A percentile compares a stretch with the other conserved stretches of the same genome.
These are phyloP conservation scores for Cebidichthys violaceus DNA, from an alignment of 2,113 vertebrate species.

Conservation along the genomic window DNA sequence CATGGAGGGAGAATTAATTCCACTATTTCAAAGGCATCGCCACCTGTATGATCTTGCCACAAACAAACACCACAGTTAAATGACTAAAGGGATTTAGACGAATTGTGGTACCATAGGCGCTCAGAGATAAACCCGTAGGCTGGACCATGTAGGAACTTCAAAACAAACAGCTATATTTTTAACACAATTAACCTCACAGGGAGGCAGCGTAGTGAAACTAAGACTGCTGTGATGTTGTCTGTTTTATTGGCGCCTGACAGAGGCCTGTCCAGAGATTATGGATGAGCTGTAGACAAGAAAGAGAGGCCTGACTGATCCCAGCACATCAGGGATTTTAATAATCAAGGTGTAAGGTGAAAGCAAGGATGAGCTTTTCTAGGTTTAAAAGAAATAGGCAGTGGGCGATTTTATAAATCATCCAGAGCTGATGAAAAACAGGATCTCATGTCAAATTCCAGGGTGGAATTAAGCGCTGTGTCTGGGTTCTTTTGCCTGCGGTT, in stretches of 20 bases:
- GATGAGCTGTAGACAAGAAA: slow-evolving; percentile 48
- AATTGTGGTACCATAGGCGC: slow-evolving; percentile 25
- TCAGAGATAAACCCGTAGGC: slow-evolving; percentile 47
- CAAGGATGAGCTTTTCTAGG: neutral
- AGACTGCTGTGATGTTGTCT: slow-evolving; percentile 48
- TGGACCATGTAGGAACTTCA: slow-evolving; percentile 38
- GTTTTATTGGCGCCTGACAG: slow-evolving; percentile 53
- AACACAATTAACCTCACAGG: slow-evolving; percentile 70
- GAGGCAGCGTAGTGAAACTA: slow-evolving; percentile 55
- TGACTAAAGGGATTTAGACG: slow-evolving; percentile 39
- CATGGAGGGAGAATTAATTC: slow-evolving; percentile 7
- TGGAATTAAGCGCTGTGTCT: slow-evolving; percentile 29
- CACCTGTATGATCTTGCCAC: slow-evolving; percentile 30
- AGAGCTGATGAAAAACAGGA: slow-evolving; percentile 28
- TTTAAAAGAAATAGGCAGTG: slow-evolving; percentile 15
- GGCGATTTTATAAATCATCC: slow-evolving; percentile 30
- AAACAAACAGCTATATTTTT: slow-evolving; percentile 53
- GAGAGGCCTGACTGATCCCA: slow-evolving; percentile 34
- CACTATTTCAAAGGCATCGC: slow-evolving; percentile 7
- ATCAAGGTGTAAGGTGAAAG: slow-evolving; percentile 22
- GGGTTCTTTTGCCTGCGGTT: slow-evolving; percentile 4
- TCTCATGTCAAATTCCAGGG: slow-evolving; percentile 10
- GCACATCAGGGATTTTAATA: slow-evolving; percentile 36
- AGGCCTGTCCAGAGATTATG: slow-evolving; percentile 51
- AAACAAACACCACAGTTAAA: slow-evolving; percentile 42